phyloP scores from a whole-genome alignment of 2,113 vertebrate species.

The Fregata magnificens region DNA sequence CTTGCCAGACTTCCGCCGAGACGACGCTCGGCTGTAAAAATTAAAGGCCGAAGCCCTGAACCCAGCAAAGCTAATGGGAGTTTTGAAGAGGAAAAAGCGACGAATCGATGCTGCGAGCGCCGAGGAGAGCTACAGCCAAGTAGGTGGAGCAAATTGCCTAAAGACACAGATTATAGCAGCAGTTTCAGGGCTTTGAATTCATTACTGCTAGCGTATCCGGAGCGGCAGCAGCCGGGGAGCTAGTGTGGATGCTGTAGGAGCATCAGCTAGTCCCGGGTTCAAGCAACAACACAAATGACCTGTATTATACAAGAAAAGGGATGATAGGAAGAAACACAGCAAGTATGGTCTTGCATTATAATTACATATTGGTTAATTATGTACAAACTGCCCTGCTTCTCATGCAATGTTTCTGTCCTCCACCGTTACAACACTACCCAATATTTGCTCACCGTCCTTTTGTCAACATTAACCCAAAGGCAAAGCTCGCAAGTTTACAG shows the following conservation, averaged over 20 bases:
- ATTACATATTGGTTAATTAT: neutral
- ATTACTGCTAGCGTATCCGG: neutral
- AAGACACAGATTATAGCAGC: neutral
- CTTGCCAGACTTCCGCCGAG: neutral
- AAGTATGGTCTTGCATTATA: fast-evolving
- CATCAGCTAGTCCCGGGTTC: neutral
- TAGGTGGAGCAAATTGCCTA: neutral
- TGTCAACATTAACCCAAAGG: neutral
- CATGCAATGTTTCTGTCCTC: neutral
- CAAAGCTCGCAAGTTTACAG: fast-evolving
- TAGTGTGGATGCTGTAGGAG: neutral
- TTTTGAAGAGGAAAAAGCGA: neutral
- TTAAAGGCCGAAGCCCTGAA: neutral
- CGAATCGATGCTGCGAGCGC: fast-evolving
- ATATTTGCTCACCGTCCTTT: neutral
- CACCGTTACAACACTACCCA: neutral
- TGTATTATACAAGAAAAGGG: neutral
- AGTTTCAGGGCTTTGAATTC: neutral
- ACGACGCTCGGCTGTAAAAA: neutral
- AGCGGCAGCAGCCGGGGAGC: neutral
- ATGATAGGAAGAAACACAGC: neutral
- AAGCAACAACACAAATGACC: neutral
- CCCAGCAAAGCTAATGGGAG: neutral
- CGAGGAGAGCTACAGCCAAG: neutral
- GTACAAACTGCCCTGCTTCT: neutral